Evolutionary conservation across 2,888 invertebrate species (phyloP).

Genomic region (Troilus luridus): DNA sequence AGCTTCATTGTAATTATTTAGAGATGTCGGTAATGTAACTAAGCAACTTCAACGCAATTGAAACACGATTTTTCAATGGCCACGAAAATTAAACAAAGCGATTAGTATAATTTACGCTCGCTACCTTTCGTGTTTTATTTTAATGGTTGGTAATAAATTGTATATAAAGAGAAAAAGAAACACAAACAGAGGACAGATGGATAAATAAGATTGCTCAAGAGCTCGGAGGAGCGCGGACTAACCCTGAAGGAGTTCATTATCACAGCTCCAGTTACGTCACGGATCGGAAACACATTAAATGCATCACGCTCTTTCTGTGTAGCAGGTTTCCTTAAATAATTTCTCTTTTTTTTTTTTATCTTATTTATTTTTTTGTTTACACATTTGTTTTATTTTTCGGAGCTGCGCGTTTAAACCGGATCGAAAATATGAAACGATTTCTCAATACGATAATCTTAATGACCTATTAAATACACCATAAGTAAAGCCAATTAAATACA

Average conservation of each 20-base stretch:
- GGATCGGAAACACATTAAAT: neutral
- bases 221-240: neutral
- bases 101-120: neutral
- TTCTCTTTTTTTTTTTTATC: neutral
- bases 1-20: too few relatives aligned
- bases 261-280: neutral
- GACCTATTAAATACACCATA: neutral
- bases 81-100: neutral
- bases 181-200: neutral
- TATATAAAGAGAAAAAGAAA: neutral
- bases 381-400: neutral
- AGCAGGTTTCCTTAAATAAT: constrained; percentile 40
- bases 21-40: too few relatives aligned
- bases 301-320: neutral
- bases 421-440: neutral
- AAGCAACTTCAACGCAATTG: neutral
- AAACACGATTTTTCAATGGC: neutral
- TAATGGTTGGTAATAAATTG: neutral
- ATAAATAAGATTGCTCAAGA: constrained; percentile 29
- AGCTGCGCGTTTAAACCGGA: neutral
- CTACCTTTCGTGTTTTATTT: neutral
- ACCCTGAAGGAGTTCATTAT: constrained; percentile 16
- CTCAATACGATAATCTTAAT: neutral
- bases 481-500: neutral
- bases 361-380: too few relatives aligned